phyloP scores from a whole-genome alignment of 2,888 invertebrate genomes.

The Drosophila lutescens region DNA sequence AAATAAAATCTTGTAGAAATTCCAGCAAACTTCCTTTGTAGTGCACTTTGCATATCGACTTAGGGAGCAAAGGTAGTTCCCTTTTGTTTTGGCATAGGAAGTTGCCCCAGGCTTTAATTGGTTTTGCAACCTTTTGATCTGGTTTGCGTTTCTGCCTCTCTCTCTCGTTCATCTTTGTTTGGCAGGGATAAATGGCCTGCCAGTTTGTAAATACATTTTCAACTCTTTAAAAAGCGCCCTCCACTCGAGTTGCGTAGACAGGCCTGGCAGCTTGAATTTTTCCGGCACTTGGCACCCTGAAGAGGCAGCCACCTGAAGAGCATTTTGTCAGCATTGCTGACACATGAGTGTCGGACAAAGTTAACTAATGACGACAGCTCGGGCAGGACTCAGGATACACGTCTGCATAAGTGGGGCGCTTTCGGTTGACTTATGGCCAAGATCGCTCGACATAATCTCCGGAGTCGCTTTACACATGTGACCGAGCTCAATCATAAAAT shows the following conservation, averaged over 20 bases:
- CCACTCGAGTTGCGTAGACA: slow-evolving; percentile 18
- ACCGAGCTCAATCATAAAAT: slow-evolving; percentile 14
- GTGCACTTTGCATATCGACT: neutral
- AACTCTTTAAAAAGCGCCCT: slow-evolving; percentile 23
- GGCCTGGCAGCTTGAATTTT: slow-evolving; percentile 46
- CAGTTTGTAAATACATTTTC: neutral
- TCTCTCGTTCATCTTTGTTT: neutral
- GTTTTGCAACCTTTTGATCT: neutral
- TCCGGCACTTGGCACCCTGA: slow-evolving; percentile 39
- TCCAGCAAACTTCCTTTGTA: too few relatives aligned
- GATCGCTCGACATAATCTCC: slow-evolving; percentile 36
- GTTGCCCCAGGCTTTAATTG: neutral
- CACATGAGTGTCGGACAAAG: slow-evolving; percentile 55
- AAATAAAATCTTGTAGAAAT: too few relatives aligned
- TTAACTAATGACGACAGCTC: slow-evolving; percentile 61
- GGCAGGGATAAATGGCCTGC: neutral
- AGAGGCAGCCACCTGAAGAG: slow-evolving; percentile 42
- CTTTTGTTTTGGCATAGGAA: neutral
- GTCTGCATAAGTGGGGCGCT: slow-evolving; percentile 22
- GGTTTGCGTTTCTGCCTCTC: too few relatives aligned
- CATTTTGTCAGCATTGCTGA: slow-evolving; percentile 53
- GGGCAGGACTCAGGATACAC: slow-evolving; percentile 13
- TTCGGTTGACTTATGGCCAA: slow-evolving; percentile 36
- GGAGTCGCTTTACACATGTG: slow-evolving; percentile 22
- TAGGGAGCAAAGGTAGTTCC: neutral